A percentile compares a stretch with the other conserved stretches of the same genome.
Conservation (phyloP, 2,797 vertebrate genomes). For the Eospalax fontanierii region DNA sequence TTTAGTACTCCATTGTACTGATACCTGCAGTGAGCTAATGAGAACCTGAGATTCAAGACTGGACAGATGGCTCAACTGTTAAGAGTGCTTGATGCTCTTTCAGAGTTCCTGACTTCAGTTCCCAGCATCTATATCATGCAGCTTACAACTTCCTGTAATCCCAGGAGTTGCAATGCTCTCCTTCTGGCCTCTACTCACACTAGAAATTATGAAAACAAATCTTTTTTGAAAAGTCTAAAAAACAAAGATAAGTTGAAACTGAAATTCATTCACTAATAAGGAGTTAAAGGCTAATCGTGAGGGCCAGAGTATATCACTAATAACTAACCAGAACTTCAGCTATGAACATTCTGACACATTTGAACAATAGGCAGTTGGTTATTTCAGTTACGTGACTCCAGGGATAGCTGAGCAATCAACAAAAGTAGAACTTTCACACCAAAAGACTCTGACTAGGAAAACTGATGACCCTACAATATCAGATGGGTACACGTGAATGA, state of each 20-base stretch:
- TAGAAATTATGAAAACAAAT: no score
- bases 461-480: not conserved
- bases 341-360: not conserved
- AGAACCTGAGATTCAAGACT: not conserved
- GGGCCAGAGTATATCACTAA: not conserved
- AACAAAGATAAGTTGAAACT: not conserved
- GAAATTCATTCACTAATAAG: not conserved
- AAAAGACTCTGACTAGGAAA: not conserved
- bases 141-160: not conserved
- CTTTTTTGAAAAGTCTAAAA: no score
- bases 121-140: not conserved
- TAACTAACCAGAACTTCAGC: not conserved
- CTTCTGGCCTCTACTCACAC: not conserved
- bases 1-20: not conserved
- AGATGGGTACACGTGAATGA: not conserved
- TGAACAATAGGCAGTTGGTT: not conserved
- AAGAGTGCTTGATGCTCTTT: not conserved
- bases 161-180: not conserved
- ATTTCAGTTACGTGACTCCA: not conserved
- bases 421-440: not conserved
- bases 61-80: not conserved
- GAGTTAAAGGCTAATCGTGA: not conserved
- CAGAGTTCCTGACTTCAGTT: not conserved
- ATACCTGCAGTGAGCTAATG: not conserved
- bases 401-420: not conserved